Percentiles rank a stretch among this genome's conserved stretches.
These are phyloP conservation scores for Cyphomyrmex costatus DNA, from an alignment of 1,140 invertebrate species.

Conservation along the genomic window DNA sequence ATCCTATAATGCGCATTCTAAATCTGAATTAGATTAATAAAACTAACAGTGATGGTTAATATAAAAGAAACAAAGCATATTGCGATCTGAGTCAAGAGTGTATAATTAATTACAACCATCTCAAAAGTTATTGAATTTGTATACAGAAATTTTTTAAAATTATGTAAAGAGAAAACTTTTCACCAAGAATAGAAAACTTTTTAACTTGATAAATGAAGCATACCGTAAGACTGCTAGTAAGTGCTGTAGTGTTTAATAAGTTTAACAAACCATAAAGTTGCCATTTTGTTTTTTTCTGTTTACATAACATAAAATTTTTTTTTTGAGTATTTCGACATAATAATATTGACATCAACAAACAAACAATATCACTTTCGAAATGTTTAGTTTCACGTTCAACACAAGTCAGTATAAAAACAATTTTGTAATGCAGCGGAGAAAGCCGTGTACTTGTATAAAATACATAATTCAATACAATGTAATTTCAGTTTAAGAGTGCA, in stretches of 20 bases:
- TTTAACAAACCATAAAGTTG: conserved; percentile 19
- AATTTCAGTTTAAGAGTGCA: neutral
- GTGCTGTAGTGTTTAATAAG: neutral
- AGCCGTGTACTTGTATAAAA: neutral
- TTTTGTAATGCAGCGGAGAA: neutral
- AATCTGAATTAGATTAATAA: too few relatives aligned
- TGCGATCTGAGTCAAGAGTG: too few relatives aligned
- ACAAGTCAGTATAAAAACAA: neutral
- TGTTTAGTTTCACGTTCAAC: neutral
- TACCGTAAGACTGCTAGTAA: neutral
- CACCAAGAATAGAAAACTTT: too few relatives aligned
- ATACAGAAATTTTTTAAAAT: too few relatives aligned
- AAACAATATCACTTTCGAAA: conserved; percentile 34
- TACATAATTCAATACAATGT: neutral
- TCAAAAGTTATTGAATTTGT: too few relatives aligned
- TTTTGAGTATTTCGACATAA: neutral
- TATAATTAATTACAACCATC: too few relatives aligned
- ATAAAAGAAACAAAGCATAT: too few relatives aligned
- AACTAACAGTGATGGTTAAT: too few relatives aligned
- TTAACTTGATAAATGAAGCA: neutral
- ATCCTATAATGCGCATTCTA: too few relatives aligned
- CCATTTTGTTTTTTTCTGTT: conserved; percentile 18
- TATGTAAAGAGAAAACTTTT: too few relatives aligned
- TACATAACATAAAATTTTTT: conserved; percentile 25
- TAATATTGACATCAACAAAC: neutral